Percentiles rank a stretch among this genome's conserved stretches.
Conservation (phyloP, 1,140 invertebrate genomes). For the Drosophila sechellia region DNA sequence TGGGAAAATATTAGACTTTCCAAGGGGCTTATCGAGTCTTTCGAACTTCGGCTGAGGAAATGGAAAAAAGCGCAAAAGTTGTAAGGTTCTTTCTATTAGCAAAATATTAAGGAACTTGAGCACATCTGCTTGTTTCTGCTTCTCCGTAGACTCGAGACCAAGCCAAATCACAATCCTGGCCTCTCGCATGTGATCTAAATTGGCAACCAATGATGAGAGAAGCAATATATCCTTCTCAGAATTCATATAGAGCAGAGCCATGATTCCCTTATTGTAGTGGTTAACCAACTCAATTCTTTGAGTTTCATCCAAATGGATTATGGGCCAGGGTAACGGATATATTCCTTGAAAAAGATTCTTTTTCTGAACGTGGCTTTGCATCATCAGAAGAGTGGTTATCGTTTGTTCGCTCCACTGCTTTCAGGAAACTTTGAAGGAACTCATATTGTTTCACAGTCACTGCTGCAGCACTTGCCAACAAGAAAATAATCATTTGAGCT, state of each 20-base stretch:
- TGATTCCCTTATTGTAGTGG: too few species aligned
- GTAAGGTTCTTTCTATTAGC: too few species aligned
- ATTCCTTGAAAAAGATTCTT: constrained; percentile 23
- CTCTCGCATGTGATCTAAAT: neutral
- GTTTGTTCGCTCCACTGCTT: constrained; percentile 20
- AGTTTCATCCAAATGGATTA: constrained; percentile 34
- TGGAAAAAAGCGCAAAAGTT: too few species aligned
- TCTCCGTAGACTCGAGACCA: too few species aligned
- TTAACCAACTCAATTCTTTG: constrained; percentile 3
- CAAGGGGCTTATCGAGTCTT: neutral
- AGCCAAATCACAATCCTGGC: too few species aligned
- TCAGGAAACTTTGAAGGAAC: constrained; percentile 25
- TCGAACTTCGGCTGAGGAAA: accelerated
- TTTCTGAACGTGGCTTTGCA: constrained; percentile 18
- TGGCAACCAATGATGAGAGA: constrained; percentile 16
- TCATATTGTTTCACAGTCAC: neutral
- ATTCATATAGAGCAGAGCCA: neutral
- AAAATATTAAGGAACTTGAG: constrained; percentile 28
- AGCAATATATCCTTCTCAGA: neutral
- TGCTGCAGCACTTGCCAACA: neutral
- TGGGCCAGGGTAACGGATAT: constrained; percentile 26
- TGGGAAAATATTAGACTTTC: constrained; percentile 12
- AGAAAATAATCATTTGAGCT: neutral
- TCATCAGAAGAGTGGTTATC: constrained; percentile 24
- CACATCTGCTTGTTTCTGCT: neutral